phyloP scores from a whole-genome alignment of 1,140 invertebrate species.

The Periplaneta americana region DNA sequence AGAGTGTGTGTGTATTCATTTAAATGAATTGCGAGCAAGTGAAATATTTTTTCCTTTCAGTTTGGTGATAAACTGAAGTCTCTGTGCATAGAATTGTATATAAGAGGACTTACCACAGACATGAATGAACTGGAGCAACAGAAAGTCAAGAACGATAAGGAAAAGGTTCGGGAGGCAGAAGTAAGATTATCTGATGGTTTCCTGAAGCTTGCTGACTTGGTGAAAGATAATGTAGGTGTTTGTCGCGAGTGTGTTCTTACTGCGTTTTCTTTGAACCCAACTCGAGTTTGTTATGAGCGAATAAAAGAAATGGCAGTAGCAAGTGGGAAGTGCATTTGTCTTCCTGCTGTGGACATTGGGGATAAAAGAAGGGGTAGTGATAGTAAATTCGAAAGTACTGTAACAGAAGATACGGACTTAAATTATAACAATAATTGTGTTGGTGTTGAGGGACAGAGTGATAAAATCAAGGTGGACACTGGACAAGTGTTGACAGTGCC shows the following conservation, averaged over 20 bases:
- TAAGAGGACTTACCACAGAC: conserved; percentile 63
- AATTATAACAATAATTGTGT: background rate
- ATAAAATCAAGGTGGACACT: background rate
- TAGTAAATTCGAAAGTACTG: background rate
- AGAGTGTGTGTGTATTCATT: background rate
- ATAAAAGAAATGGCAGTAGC: conserved; percentile 43
- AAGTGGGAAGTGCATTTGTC: conserved; percentile 2
- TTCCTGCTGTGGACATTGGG: background rate
- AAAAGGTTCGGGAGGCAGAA: conserved; percentile 45
- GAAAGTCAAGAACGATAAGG: conserved; percentile 49
- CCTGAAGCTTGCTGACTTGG: conserved; percentile 48
- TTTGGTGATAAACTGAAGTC: conserved; percentile 53
- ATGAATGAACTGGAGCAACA: conserved; percentile 68
- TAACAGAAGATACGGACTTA: background rate
- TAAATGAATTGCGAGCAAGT: background rate
- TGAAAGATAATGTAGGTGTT: conserved; percentile 46
- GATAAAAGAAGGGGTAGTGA: background rate
- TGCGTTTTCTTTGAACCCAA: conserved; percentile 57
- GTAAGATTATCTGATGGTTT: conserved; percentile 50
- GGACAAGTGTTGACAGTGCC: background rate
- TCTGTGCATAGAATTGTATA: conserved; percentile 65
- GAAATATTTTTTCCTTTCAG: conserved; percentile 40
- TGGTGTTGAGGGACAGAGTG: background rate
- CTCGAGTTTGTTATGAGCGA: conserved; percentile 40
- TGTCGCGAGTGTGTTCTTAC: conserved; percentile 57